Evolutionary conservation across 2,797 vertebrate species (phyloP), one percentile per base, ranked within the genome.

Genomic region (Lepus townsendii): DNA sequence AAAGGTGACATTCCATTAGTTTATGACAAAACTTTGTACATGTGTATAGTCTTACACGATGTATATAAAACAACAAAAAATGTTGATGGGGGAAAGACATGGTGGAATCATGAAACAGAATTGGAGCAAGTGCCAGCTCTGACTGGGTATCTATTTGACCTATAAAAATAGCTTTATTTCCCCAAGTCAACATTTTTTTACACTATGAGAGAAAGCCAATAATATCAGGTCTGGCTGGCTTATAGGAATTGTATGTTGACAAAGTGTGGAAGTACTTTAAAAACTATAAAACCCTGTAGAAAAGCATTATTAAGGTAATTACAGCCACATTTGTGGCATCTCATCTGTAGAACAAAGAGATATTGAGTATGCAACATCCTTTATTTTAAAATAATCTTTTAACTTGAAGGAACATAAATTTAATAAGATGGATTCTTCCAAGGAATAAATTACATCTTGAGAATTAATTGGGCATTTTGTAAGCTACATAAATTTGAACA

Each of bases 371-470:
- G 57, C 42, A 77, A 14, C 9, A 57, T 50, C 26, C 60, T 92
- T 96, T 96, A 88, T 96, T 96, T 96, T 96, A 96, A 96, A 94
- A 92, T 87, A 95, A 76, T 88, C 24, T 93, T 96, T 92, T 96
- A 90, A 93, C 93, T 95, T 95, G 75, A 93, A 93, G 83, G 66
- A 92, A 93, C 20, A 83, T 95, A 96, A 96, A 95, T 92, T 95
- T 95, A 96, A 82, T 96, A 94, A 83, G 79, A 86, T 90, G 93
- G 11, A 93, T 83, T 94, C 75, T 94, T 96, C 26, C 26, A 60
- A 27, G 88, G 63, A 89, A 90, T 96, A 83, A 92, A 95, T 88
- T 93, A 90, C n/a, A 93, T 89, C 76, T 94, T 92, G 63, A 86
- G 71, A 96, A 90, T 96, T 94, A 95, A 94, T 93, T 95, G 93